Base-by-base conservation (phyloP, 2,888 invertebrate genomes). In the Imbricaverruca yamaguchii region DNA sequence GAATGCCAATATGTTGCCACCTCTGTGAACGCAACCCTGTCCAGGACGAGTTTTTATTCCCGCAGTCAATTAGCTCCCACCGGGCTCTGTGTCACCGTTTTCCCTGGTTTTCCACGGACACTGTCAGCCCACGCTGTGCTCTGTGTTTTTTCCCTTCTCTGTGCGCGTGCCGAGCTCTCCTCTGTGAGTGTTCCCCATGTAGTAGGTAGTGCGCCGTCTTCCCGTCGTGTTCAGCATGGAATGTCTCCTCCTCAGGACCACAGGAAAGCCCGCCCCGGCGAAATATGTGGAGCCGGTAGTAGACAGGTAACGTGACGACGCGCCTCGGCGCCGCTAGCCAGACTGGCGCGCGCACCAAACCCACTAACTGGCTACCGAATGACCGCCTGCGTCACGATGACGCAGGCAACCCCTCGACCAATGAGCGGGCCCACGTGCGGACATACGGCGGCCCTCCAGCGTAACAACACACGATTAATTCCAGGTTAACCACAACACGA, bases 181-280 rank as follows among this genome's bases (percentile, higher is more conserved):
- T 39, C 39, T 39, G 39, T 39, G 39, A 39, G 1, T 39, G 39
- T 39, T 39, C 39, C 39, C 39, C 39, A 39, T 39, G 39, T 39
- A 39, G 39, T 39, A 39, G 39, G 39, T 39, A 39, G 39, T 39
- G 39, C 59, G 15, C 23, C 65, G 23, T 65, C 23, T 65, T 9
- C 12, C 65, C 0, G 9, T 65, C 9, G 23, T 12, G 74, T 74
- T 74, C 74, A 74, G 74, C 74, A 74, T 74, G 74, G 21, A 18
- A 10, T 13, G 74, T 74, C 53, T 15, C 53, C 18, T 74, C 9
- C 74, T 53, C 74, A 92, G 94, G 93, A 93, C 90, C 91, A 93
- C 92, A 93, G 92, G 89, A 94, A 94, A 92, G 93, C 95, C 89
- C 94, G 95, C 87, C 95, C 95, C 86, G 95, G 95, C 89, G 95